Conservation (phyloP, 2,113 vertebrate species). For the Uria aalge region DNA sequence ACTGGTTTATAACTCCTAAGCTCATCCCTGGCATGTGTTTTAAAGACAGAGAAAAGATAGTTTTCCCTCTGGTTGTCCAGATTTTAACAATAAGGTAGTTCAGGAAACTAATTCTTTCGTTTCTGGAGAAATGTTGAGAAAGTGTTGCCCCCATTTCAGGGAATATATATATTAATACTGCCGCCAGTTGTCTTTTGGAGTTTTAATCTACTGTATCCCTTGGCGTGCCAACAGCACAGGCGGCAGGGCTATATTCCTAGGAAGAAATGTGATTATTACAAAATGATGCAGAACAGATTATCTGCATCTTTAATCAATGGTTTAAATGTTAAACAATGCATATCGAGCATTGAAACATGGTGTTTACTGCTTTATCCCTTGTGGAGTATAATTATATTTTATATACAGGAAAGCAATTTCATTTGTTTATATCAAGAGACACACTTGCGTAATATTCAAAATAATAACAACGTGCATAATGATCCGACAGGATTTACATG, state of each 20-base stretch:
- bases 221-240: not conserved
- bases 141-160: not conserved
- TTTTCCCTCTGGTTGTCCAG: not conserved
- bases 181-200: not conserved
- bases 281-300: not conserved
- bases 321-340: not conserved
- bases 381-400: not conserved
- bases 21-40: not conserved
- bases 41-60: accelerated
- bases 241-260: not conserved
- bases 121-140: not conserved
- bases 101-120: not conserved
- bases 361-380: not conserved
- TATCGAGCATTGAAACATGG: not conserved
- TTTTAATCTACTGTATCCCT: not conserved
- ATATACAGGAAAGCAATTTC: slow-evolving; percentile 6
- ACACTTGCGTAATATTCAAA: not conserved
- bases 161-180: not conserved
- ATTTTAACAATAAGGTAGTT: not conserved
- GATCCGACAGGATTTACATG: not conserved
- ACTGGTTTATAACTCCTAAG: not conserved
- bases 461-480: slow-evolving; percentile 1
- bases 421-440: not conserved
- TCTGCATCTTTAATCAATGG: slow-evolving; percentile 30
- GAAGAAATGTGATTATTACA: not conserved